Conservation (phyloP, 2,797 vertebrate species). For the Danio albolineatus region DNA sequence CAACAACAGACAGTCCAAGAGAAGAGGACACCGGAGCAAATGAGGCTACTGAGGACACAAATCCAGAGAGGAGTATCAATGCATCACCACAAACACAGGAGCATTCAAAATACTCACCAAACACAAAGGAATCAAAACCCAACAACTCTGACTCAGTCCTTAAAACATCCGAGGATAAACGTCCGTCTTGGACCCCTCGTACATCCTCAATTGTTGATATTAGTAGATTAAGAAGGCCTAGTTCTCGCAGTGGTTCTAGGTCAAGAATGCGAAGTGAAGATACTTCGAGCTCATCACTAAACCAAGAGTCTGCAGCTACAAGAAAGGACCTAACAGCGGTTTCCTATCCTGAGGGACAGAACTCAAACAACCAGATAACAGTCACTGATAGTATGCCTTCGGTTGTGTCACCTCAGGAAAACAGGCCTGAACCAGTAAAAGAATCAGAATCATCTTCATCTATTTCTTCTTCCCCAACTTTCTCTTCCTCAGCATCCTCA, state of each 20-base stretch:
- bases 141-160: constrained; percentile 27
- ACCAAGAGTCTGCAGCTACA: constrained; percentile 67
- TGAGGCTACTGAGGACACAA: constrained; percentile 63
- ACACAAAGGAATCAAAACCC: constrained; percentile 43
- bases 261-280: constrained; percentile 48
- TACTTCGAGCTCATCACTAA: constrained; percentile 56
- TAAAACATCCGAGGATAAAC: constrained; percentile 49
- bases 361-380: constrained; percentile 57
- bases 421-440: constrained; percentile 60
- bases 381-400: constrained; percentile 63
- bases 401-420: constrained; percentile 62
- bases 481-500: constrained; percentile 22
- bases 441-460: constrained; percentile 45
- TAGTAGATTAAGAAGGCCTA: constrained; percentile 66
- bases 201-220: constrained; percentile 49
- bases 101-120: constrained; percentile 32
- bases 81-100: constrained; percentile 52
- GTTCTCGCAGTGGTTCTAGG: constrained; percentile 44
- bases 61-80: constrained; percentile 68
- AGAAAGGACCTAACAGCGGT: constrained; percentile 68
- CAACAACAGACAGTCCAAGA: constrained; percentile 62
- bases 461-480: constrained; percentile 36
- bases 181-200: constrained; percentile 34
- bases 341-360: constrained; percentile 66
- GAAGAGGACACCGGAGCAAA: constrained; percentile 66